Evolutionary conservation across 2,888 invertebrate genomes (phyloP).

Genomic region (Imbricaverruca yamaguchii): DNA sequence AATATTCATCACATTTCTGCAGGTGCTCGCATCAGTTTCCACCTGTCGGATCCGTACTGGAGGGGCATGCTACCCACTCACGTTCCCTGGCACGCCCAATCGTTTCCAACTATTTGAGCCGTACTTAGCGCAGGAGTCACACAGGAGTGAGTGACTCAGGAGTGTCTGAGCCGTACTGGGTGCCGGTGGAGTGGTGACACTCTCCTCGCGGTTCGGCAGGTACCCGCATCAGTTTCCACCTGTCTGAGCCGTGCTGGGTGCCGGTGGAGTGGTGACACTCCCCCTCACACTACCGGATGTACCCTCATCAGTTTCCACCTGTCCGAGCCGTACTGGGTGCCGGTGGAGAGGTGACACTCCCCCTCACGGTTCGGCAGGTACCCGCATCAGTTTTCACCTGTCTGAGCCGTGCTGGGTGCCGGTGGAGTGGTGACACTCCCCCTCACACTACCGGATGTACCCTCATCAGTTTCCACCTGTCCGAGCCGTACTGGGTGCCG

Average conservation of each 20-base stretch:
- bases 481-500: too few species aligned
- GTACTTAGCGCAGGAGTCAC: not conserved
- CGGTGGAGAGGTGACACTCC: not conserved
- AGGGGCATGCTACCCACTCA: not conserved
- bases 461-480: not conserved
- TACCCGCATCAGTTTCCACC: not conserved
- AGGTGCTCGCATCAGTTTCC: not conserved
- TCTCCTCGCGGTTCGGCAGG: not conserved
- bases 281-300: not conserved
- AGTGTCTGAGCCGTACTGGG: too few species aligned
- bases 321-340: not conserved
- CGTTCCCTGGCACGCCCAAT: not conserved
- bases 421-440: not conserved
- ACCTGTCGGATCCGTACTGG: not conserved
- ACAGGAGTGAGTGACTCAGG: not conserved
- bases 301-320: not conserved
- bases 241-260: not conserved
- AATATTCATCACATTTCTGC: not conserved
- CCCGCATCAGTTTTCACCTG: not conserved
- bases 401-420: not conserved
- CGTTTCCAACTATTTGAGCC: not conserved
- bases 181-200: too few species aligned
- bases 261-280: too few species aligned
- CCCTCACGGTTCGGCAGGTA: not conserved
- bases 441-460: not conserved